Base-by-base conservation (phyloP, 2,113 vertebrate species). In the Neopipo cinnamomea region DNA sequence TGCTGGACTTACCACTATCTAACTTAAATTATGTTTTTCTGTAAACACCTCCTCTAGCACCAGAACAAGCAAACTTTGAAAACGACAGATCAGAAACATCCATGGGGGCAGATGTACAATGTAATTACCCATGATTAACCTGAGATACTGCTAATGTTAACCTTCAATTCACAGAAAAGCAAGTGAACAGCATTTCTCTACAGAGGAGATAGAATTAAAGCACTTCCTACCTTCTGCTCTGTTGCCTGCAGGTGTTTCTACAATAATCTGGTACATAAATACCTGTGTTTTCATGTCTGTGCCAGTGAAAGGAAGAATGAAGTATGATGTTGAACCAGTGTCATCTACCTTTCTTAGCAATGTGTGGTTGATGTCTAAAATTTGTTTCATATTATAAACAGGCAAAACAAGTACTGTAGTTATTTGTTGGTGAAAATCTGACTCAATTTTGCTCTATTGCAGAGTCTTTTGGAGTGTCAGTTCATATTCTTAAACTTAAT, bases 91-190 rank as follows among this genome's bases (percentile, higher is more conserved):
- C 47, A 66, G 28, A 95, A 90, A 50, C 42, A 85, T 84, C 30
- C 6, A 53, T 78, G 39, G 9, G 17, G 80, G 30, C 22, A 91
- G 55, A 85, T 76, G 28, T 33, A 76, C 22, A 92, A 52, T 31
- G 46, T 58, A 93, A 95, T 95, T 92, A 49, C 50, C 75, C 46
- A 24, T 78, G 14, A 92, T 85, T 93, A 94, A 92, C 53, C 35
- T 91, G 50, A 95, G n/a, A 49, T 91, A 53, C 41, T 75, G 37
- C 68, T 96, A 94, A 90, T 82, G 91, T 96, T 93, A 96, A 74
- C 49, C 41, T 84, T 87, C 35, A 37, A 37, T 70, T 85, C 28
- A 93, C 33, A 66, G 44, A 89, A 97, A 93, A 58, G 14, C 8
- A 81, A 74, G 35, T 74, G 52, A 93, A 78, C 17, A 90, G 23